A percentile compares a stretch with the other conserved stretches of the same genome.
Evolutionary conservation across 2,797 vertebrate genomes (phyloP).

Genomic region (Champsocephalus gunnari): DNA sequence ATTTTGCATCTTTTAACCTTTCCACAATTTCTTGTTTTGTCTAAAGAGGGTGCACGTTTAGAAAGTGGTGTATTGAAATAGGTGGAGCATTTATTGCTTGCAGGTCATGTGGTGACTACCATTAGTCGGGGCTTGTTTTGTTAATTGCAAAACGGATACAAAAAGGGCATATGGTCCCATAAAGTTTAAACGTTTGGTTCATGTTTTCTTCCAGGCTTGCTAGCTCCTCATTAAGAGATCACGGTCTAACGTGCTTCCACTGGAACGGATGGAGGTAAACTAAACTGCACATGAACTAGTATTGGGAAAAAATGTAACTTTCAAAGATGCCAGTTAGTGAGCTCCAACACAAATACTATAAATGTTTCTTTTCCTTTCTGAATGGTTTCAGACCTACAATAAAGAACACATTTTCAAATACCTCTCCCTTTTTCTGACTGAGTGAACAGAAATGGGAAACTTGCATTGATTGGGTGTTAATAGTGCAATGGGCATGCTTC

Average conservation of each 20-base stretch:
- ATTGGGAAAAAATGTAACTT: not conserved
- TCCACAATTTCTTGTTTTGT: not conserved
- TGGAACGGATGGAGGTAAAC: not conserved
- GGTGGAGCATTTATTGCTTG: not conserved
- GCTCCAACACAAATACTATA: not conserved
- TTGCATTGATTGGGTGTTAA: slow-evolving; percentile 4
- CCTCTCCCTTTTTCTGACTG: not conserved
- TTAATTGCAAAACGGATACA: too few relatives aligned
- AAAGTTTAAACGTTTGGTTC: too few relatives aligned
- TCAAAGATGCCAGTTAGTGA: not conserved
- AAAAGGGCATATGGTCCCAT: too few relatives aligned
- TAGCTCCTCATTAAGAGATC: not conserved
- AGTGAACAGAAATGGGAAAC: slow-evolving; percentile 8
- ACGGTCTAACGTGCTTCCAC: not conserved
- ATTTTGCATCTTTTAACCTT: not conserved
- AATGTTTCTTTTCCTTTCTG: not conserved
- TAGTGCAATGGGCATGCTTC: slow-evolving; percentile 10
- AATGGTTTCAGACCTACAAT: not conserved
- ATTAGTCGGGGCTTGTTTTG: too few relatives aligned
- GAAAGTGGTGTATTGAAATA: not conserved
- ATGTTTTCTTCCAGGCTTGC: too few relatives aligned
- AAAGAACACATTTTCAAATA: not conserved
- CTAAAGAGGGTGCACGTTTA: not conserved
- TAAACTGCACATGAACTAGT: not conserved
- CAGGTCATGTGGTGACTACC: not conserved